Conservation (phyloP, 2,888 invertebrate species). For the Epinotia nisella region DNA sequence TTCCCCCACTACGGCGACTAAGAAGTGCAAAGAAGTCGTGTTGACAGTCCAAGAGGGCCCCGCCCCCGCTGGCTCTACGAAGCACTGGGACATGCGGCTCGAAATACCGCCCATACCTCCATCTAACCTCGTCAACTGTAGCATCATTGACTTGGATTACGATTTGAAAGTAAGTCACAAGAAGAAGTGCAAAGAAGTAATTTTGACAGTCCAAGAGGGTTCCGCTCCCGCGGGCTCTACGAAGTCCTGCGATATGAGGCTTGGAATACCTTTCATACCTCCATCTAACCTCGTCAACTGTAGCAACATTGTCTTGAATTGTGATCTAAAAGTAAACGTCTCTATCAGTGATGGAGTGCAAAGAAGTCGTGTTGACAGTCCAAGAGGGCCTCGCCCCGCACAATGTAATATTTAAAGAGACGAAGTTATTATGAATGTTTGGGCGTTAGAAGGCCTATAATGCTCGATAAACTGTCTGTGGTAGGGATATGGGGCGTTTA, state of each 20-base stretch:
- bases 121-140: slow-evolving; percentile 90
- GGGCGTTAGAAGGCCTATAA: no score
- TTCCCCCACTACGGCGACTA: slow-evolving; percentile 85
- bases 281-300: slow-evolving; percentile 91
- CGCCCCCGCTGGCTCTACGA: slow-evolving; percentile 84
- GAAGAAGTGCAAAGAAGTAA: slow-evolving; percentile 83
- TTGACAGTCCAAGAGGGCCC: slow-evolving; percentile 88
- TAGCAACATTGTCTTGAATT: slow-evolving; percentile 89
- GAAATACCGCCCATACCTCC: slow-evolving; percentile 91
- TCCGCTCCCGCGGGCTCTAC: slow-evolving; percentile 86
- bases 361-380: slow-evolving; percentile 78
- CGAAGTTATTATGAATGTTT: no score
- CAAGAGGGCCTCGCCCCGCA: slow-evolving; percentile 88
- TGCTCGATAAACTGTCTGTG: no score
- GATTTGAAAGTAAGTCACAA: slow-evolving; percentile 85
- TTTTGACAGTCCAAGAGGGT: slow-evolving; percentile 87
- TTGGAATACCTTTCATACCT: slow-evolving; percentile 90
- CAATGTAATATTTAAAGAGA: no score
- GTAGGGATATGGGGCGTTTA: no score
- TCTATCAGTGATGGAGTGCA: no score
- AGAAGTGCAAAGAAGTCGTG: slow-evolving; percentile 85
- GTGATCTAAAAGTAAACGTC: slow-evolving; percentile 87
- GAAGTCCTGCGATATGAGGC: slow-evolving; percentile 86
- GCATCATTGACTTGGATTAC: slow-evolving; percentile 90
- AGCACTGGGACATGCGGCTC: slow-evolving; percentile 86